Evolutionary conservation across 1,140 invertebrate species (phyloP).

Genomic region (Vanessa atalanta): DNA sequence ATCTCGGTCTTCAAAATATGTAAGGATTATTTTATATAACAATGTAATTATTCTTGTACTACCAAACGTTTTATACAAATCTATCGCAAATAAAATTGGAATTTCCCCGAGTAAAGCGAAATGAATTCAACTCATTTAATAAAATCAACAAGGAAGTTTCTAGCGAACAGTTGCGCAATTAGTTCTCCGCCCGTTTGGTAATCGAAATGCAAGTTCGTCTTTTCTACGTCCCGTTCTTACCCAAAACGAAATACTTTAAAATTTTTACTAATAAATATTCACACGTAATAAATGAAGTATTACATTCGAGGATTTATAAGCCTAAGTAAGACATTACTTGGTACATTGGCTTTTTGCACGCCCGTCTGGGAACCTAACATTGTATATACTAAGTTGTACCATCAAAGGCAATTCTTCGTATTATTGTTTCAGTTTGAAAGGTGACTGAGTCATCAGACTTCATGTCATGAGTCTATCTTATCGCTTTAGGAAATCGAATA

Average conservation of each 20-base stretch:
- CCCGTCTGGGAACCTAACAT: too few species aligned
- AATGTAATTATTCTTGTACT: neutral
- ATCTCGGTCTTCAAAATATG: too few species aligned
- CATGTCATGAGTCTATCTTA: too few species aligned
- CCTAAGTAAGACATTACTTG: too few species aligned
- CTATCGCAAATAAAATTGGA: slow-evolving; percentile 16
- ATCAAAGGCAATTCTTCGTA: too few species aligned
- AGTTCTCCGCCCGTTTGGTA: slow-evolving; percentile 27
- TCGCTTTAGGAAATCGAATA: too few species aligned
- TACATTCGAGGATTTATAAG: too few species aligned
- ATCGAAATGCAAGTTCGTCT: slow-evolving; percentile 34
- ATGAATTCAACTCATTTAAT: slow-evolving; percentile 36
- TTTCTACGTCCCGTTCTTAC: slow-evolving; percentile 4
- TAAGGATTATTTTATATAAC: neutral
- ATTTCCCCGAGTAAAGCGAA: slow-evolving; percentile 13
- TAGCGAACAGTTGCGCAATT: slow-evolving; percentile 31
- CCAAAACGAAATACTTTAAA: neutral
- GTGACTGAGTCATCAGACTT: too few species aligned
- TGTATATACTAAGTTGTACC: too few species aligned
- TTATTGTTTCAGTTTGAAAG: too few species aligned
- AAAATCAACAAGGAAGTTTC: slow-evolving; percentile 38
- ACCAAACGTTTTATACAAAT: neutral
- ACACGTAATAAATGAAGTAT: neutral
- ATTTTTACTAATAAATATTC: too few species aligned
- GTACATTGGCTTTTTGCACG: too few species aligned